Base-by-base conservation (phyloP, 2,888 invertebrate species). In the Andrena chrysosceles region DNA sequence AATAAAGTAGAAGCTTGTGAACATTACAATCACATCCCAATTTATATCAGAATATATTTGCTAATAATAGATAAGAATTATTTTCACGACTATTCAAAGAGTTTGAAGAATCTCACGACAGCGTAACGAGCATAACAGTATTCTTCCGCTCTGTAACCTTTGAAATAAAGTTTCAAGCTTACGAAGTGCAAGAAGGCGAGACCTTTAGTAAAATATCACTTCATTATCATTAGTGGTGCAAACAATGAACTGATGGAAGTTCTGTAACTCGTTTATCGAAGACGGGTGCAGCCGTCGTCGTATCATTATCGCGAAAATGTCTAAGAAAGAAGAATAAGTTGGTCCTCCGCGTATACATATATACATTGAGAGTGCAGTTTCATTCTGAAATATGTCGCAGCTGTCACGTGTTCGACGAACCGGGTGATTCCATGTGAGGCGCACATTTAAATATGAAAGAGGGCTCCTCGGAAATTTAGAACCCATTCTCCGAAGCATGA, bases 391-490 rank as follows among this genome's bases (percentile, higher is more conserved):
- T 89, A 89, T 85, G 83, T 84, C 78, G 84, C 83, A 78, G 78
- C 71, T 76, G 84, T 83, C 84, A 66, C 74, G 71, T 75, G 84
- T 84, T 83, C 82, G 79, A 81, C 81, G 84, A 85, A 77, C 79
- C 77, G 84, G 87, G 72, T 68, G 79, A 68, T 71, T 74, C 75
- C 35, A 71, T 23, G 59, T 48, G 70, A 79, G 64, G 75, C 75
- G 86, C 75, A 79, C 89, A 90, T 89, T 90, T 90, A 89, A 89
- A 89, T 88, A 89, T 88, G 89, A 90, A 87, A 89, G 89, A 89
- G 84, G 82, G 62, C 81, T 85, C 70, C 87, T 90, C 87, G 87
- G 87, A 90, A 90, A 89, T 91, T 91, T 91, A 89, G 86, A 90
- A 85, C 84, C 87, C 84, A 88, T 89, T 88, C 83, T 80, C 64